Conservation (phyloP, 2,888 invertebrate species). For the Zhengitettix transpicula region DNA sequence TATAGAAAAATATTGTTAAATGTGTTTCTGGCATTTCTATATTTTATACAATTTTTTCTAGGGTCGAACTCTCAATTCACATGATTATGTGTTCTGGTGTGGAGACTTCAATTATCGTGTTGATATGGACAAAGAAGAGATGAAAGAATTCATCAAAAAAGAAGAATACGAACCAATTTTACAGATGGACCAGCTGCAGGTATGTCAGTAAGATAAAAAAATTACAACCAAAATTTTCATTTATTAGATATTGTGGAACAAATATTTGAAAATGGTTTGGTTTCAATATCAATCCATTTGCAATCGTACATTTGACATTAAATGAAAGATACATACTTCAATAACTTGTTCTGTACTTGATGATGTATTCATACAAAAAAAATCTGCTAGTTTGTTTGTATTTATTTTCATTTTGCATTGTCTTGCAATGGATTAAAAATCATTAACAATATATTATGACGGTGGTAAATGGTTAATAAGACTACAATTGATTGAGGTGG, state of each 20-base stretch:
- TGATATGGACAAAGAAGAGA: conserved; percentile 87
- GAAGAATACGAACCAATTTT: conserved; percentile 60
- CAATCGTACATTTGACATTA: too few relatives aligned
- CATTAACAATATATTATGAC: too few relatives aligned
- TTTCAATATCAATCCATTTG: too few relatives aligned
- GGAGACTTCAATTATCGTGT: conserved; percentile 98
- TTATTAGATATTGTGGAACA: background rate
- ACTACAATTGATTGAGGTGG: too few relatives aligned
- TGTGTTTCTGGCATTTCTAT: background rate
- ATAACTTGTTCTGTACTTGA: too few relatives aligned
- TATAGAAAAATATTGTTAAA: background rate
- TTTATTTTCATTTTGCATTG: too few relatives aligned
- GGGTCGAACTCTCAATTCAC: conserved; percentile 79
- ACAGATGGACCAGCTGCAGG: conserved; percentile 71
- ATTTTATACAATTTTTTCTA: conserved; percentile 17
- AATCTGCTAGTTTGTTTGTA: too few relatives aligned
- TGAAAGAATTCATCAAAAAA: conserved; percentile 64
- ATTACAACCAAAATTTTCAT: background rate
- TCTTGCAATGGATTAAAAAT: too few relatives aligned
- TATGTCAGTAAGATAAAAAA: conserved; percentile 15
- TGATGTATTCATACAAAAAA: too few relatives aligned
- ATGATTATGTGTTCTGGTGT: conserved; percentile 98
- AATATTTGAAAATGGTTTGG: background rate
- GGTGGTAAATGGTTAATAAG: too few relatives aligned
- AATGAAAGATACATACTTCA: too few relatives aligned